Evolutionary conservation across 2,888 invertebrate genomes (phyloP), one percentile per base, ranked within the genome.

Genomic region (Rapana venosa): DNA sequence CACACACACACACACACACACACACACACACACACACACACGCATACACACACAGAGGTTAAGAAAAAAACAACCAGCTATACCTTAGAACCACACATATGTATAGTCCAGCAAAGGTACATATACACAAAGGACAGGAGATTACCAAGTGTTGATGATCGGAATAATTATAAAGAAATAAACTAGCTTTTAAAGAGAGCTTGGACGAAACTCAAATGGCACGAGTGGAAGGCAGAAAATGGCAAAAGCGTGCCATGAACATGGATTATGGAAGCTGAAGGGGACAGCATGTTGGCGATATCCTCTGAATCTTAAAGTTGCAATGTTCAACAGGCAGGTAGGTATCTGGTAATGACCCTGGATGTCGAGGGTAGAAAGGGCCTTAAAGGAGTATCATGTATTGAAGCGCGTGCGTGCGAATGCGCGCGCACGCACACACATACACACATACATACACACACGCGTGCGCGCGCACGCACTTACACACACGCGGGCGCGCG

Each of bases 11-110:
- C 58, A 20, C 85, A 47, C 84, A 81, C 81, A 81, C 81, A 81
- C 81, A 81, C 81, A 81, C 81, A 81, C 81, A 81, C 81, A 81
- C 81, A 81, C 81, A 81, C 81, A 81, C 81, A 81, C 70, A 70
- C 70, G 5, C 11, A 8, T 22, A 77, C 32, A 8, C 8, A 8
- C 58, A 58, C 58, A 1, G 6, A 61, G 22, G 22, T 61, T 20
- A 61, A 61, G 15, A 61, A 61, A 15, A n/a, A 4, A 61, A 20
- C 2, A 61, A 61, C 17, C 61, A 15, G 4, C 22, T 13, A 61
- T 1, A 13, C 13, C 22, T 61, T 8, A 61, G 22, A 61, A 61
- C 17, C 15, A 4, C 15, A 4, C 61, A 61, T 61, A 15, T 22
- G 6, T 61, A 20, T 61, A 61, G 13, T 4, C 22, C 61, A 61